Conservation (phyloP, 2,888 invertebrate genomes). For the Melitaea athalia region DNA sequence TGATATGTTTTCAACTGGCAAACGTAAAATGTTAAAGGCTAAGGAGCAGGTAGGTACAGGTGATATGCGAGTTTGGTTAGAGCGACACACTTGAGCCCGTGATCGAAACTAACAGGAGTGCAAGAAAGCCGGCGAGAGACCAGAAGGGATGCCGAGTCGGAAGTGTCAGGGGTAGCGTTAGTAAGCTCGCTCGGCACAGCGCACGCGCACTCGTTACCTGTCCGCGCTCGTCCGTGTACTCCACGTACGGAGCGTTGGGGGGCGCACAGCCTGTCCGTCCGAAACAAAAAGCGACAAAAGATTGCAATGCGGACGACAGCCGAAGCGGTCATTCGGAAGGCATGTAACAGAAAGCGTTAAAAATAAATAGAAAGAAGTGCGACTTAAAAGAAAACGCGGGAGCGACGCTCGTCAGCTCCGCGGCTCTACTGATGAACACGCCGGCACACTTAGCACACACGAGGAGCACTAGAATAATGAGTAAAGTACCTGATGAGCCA, state of each 20-base stretch:
- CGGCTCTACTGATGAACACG: conserved; percentile 69
- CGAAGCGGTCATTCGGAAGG: conserved; percentile 82
- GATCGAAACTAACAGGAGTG: conserved; percentile 29
- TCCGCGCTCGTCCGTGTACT: conserved; percentile 97
- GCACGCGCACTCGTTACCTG: conserved; percentile 87
- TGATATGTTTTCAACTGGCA: conserved; percentile 30
- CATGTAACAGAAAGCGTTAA: conserved; percentile 82
- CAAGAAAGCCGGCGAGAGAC: conserved; percentile 18
- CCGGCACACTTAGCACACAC: conserved; percentile 78
- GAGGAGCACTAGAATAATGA: conserved; percentile 78
- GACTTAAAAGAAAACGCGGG: conserved; percentile 64
- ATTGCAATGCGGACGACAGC: conserved; percentile 69
- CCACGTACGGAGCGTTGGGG: conserved; percentile 95
- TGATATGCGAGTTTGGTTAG: conserved; percentile 56
- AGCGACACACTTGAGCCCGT: conserved; percentile 44
- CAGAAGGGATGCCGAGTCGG: conserved; percentile 23
- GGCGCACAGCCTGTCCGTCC: conserved; percentile 85
- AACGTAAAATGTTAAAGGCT: conserved; percentile 36
- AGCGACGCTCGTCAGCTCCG: conserved; percentile 66
- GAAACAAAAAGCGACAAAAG: conserved; percentile 79
- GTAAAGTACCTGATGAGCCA: conserved; percentile 82
- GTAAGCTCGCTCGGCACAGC: conserved; percentile 73
- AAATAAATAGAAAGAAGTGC: conserved; percentile 78
- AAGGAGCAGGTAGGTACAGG: conserved; percentile 51
- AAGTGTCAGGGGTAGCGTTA: conserved; percentile 44